Evolutionary conservation across 2,888 invertebrate species (phyloP).

Genomic region (Stenodema calcarata): DNA sequence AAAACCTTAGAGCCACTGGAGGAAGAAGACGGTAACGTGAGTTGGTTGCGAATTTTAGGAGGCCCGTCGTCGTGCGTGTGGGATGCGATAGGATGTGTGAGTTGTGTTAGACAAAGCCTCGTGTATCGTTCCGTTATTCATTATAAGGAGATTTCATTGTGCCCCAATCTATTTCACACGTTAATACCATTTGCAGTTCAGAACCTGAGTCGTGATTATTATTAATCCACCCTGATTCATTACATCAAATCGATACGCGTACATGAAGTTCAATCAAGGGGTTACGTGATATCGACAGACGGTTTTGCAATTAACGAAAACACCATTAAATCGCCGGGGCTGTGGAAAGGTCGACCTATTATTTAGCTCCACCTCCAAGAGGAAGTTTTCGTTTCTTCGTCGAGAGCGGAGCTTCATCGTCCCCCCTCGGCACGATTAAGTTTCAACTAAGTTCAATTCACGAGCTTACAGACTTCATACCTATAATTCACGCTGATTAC

Average conservation of each 20-base stretch:
- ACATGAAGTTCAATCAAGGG: background rate
- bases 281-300: background rate
- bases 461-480: background rate
- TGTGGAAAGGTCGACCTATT: background rate
- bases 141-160: no score
- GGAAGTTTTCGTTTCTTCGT: background rate
- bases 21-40: no score
- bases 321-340: background rate
- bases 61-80: no score
- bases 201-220: no score
- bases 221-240: background rate
- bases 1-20: no score
- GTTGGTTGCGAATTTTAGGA: no score
- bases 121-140: no score
- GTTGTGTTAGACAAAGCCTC: no score
- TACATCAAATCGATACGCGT: background rate
- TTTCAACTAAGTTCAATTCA: background rate
- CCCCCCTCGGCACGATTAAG: background rate
- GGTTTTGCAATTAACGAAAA: background rate
- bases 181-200: no score
- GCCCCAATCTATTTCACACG: no score
- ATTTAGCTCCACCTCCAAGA: background rate
- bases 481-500: background rate
- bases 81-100: no score
- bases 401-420: background rate